A percentile compares a stretch with the other conserved stretches of the same genome.
These are phyloP conservation scores for Cyrtodaria siliqua DNA, from an alignment of 2,888 invertebrate species.

Conservation along the genomic window DNA sequence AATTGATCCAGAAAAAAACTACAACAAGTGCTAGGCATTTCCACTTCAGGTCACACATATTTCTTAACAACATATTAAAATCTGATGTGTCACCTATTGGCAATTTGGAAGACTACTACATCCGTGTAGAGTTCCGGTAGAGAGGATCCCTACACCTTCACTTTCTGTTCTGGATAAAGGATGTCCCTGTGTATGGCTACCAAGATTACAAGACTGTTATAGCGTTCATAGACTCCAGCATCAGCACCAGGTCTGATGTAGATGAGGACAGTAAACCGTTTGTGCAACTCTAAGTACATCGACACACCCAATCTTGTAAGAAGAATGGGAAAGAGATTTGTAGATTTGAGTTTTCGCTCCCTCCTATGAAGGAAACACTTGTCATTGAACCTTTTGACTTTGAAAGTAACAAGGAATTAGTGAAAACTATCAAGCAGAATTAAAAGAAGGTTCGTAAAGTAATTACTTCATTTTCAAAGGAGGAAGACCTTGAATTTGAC, in stretches of 20 bases:
- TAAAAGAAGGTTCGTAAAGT: constrained; percentile 25
- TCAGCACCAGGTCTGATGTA: constrained; percentile 11
- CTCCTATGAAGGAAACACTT: constrained; percentile 50
- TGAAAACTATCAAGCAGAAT: background rate
- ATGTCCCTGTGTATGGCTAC: constrained; percentile 29
- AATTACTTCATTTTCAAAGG: constrained; percentile 8
- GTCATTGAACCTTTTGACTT: constrained; percentile 47
- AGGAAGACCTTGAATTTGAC: constrained; percentile 23
- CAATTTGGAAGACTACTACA: constrained; percentile 20
- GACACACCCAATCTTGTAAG: constrained; percentile 27
- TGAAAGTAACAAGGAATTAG: background rate
- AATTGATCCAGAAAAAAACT: constrained; percentile 41
- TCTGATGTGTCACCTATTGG: constrained; percentile 18
- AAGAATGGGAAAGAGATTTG: constrained; percentile 34
- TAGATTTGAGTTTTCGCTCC: constrained; percentile 51
- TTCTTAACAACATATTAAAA: constrained; percentile 29
- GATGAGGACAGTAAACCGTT: constrained; percentile 9
- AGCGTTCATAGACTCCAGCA: constrained; percentile 26
- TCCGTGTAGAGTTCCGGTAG: constrained; percentile 37
- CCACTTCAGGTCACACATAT: constrained; percentile 36
- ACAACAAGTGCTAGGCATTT: constrained; percentile 40
- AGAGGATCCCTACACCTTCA: constrained; percentile 36
- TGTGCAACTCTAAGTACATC: constrained; percentile 24
- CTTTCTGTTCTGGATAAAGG: constrained; percentile 29
- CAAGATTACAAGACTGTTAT: constrained; percentile 15